Evolutionary conservation across 2,888 invertebrate genomes (phyloP), one percentile per base, ranked within the genome.

Genomic region (Andrena fulva): DNA sequence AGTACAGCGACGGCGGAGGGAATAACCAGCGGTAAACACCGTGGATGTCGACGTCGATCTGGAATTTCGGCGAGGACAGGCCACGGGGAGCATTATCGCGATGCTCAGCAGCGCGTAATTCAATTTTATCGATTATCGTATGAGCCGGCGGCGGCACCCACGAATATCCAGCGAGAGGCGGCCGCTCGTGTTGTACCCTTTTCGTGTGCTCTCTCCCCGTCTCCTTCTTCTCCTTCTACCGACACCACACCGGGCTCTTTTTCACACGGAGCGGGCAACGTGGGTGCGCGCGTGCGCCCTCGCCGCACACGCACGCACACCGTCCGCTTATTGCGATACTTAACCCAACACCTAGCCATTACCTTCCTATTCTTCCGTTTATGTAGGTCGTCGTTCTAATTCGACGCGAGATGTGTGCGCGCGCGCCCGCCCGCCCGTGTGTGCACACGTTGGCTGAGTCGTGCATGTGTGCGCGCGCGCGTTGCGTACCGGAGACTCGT

Each of bases 81-180:
- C 75, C 80, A 10, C 48, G 42, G 42, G n/a, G 77, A 79, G 75
- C 82, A 79, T 80, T 88, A 89, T 89, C 88, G 80, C 76, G 80
- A 87, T 89, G 88, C 81, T 89, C 88, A 88, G 29, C 80, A 79
- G 89, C 85, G 89, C 88, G 89, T 87, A 86, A 88, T 88, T 89
- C 88, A 87, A 89, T 89, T 89, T 89, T 89, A 89, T 89, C 89
- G 89, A 89, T 89, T 88, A 88, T 89, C 88, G 88, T 85, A 87
- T 72, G 83, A 86, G 85, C 77, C 75, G 78, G 63, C 33, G 50
- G 35, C 35, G 60, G 80, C 86, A 88, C 85, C 87, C 85, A 88
- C 88, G 85, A 88, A 87, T 88, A 88, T 87, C 77, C 88, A 84
- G 24, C 67, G 77, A 62, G 62, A 62, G 56, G 62, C 62, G 71